Conservation (phyloP, 1,140 invertebrate species). For the Phymastichus coffea region DNA sequence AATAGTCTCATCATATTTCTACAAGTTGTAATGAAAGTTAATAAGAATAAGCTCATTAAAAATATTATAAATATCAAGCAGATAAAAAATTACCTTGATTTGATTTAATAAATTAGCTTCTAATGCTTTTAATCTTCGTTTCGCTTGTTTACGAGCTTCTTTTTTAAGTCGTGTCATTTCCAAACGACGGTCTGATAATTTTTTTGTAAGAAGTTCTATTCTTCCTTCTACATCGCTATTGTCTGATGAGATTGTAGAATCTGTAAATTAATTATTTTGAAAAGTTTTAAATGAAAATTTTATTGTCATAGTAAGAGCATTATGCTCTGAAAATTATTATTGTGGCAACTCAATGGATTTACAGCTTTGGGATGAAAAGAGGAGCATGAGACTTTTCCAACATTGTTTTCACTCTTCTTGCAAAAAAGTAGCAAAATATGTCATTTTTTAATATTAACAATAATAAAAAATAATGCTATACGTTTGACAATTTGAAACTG, state of each 20-base stretch:
- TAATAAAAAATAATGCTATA: too few relatives aligned
- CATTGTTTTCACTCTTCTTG: too few relatives aligned
- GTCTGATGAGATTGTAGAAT: slow-evolving; percentile 52
- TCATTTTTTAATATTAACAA: too few relatives aligned
- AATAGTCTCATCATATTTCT: slow-evolving; percentile 55
- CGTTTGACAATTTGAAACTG: too few relatives aligned
- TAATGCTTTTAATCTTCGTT: slow-evolving; percentile 47
- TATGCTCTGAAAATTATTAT: too few relatives aligned
- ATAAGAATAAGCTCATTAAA: slow-evolving; percentile 10
- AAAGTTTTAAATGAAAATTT: slow-evolving; percentile 1
- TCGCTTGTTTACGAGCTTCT: slow-evolving; percentile 49
- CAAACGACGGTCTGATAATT: slow-evolving; percentile 47
- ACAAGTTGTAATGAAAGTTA: slow-evolving; percentile 13
- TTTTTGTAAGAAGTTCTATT: slow-evolving; percentile 50
- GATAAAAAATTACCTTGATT: slow-evolving; percentile 45
- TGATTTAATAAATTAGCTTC: slow-evolving; percentile 53
- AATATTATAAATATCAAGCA: background rate
- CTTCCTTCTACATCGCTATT: slow-evolving; percentile 53
- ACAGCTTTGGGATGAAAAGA: too few relatives aligned
- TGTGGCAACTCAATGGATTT: too few relatives aligned
- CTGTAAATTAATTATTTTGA: slow-evolving; percentile 31
- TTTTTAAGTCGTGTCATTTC: slow-evolving; percentile 52
- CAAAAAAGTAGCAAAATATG: too few relatives aligned
- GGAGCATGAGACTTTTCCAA: too few relatives aligned
- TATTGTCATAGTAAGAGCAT: too few relatives aligned